Conservation (phyloP, 2,797 vertebrate species). For the Phalanger gymnotis region DNA sequence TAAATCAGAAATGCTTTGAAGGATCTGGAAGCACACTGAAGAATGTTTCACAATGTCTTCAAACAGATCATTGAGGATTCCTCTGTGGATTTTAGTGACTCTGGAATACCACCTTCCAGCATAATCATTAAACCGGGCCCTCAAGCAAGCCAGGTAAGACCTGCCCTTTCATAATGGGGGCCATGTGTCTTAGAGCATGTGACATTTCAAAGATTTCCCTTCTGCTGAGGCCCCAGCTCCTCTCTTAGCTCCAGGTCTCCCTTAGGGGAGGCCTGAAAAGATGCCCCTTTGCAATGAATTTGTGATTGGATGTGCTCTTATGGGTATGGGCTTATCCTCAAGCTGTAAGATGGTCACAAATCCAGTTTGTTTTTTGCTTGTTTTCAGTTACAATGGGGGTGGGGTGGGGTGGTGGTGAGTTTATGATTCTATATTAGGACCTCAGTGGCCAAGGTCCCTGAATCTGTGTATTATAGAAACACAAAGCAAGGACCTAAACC, state of each 20-base stretch:
- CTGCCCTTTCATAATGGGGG: neutral
- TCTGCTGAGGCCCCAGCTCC: neutral
- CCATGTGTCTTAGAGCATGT: neutral
- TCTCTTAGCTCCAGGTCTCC: neutral
- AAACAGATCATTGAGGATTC: conserved; percentile 78
- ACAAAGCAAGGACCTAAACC: neutral
- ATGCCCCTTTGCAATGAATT: neutral
- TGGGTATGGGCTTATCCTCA: neutral
- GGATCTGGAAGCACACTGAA: conserved; percentile 35
- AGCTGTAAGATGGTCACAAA: neutral
- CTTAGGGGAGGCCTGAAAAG: neutral
- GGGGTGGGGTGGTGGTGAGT: neutral
- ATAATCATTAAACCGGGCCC: conserved; percentile 75
- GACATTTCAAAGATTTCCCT: neutral
- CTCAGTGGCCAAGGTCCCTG: neutral
- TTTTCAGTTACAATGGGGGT: neutral
- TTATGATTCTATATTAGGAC: neutral
- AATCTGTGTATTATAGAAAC: neutral
- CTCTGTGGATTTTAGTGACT: neutral
- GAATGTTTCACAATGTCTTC: conserved; percentile 45
- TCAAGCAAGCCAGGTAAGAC: conserved; percentile 73
- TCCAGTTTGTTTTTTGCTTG: neutral
- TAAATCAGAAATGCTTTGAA: neutral
- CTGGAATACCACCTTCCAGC: conserved; percentile 16
- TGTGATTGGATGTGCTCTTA: neutral